Evolutionary conservation across 2,888 invertebrate species (phyloP).

Genomic region (Augiades crinisus): DNA sequence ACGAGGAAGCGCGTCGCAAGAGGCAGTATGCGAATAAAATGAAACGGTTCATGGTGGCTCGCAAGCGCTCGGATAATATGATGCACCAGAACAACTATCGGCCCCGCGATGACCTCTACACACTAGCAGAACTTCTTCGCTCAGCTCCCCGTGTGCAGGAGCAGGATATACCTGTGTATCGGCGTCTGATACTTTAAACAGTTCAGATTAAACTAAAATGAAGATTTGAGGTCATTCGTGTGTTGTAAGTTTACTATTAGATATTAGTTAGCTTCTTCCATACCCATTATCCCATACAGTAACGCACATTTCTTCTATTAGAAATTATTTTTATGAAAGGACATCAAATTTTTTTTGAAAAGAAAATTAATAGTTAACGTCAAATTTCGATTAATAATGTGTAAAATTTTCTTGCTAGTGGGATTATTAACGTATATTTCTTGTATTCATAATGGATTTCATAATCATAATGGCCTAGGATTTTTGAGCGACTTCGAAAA

Average conservation of each 20-base stretch:
- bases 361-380: no score
- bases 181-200: constrained; percentile 82
- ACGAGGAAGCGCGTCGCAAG: constrained; percentile 74
- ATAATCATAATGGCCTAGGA: constrained; percentile 51
- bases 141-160: constrained; percentile 77
- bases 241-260: constrained; percentile 20
- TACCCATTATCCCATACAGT: constrained; percentile 38
- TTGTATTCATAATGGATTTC: not conserved
- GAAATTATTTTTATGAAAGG: not conserved
- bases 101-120: constrained; percentile 81
- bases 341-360: not conserved
- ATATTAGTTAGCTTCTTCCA: constrained; percentile 38
- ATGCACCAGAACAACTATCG: constrained; percentile 68
- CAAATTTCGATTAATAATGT: no score
- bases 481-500: not conserved
- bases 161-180: constrained; percentile 81
- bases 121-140: constrained; percentile 80
- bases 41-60: constrained; percentile 84
- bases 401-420: no score
- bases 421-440: not conserved
- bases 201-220: constrained; percentile 17
- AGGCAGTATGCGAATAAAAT: constrained; percentile 72
- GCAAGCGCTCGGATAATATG: constrained; percentile 73
- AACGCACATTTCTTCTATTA: constrained; percentile 7
- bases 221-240: constrained; percentile 36